Evolutionary conservation across 2,113 vertebrate species (phyloP), one percentile per base, ranked within the genome.

Genomic region (Actenoides hombroni): DNA sequence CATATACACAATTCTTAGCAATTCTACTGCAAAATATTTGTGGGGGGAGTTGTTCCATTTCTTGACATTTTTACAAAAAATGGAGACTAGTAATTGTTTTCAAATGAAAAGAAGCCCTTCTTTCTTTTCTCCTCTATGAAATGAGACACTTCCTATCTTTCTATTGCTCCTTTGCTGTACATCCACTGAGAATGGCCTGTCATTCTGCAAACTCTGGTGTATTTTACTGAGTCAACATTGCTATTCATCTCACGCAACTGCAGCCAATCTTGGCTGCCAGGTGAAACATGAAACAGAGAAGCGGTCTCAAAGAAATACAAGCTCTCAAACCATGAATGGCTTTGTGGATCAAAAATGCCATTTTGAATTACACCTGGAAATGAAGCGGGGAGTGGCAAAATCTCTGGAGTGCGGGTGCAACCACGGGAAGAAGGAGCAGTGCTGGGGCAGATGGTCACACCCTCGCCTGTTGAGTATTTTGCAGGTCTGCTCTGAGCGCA

Each of bases 361-460:
- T 93, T 95, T 93, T 93, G 97, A 91, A 83, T 95, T 93, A 82
- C 80, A 94, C 85, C 89, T 97, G 94, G 91, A 83, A 86, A 71
- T 33, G 93, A 79, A 92, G 60, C 14, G 42, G 93, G 28, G 86
- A 90, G 77, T 0, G 0, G 40, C 2, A 0, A 46, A 61, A 65
- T 42, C 65, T 91, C 92, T 0, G 5, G 91, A 79, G 86, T 4
- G 2, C 0, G 25, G 63, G 59, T 53, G 77, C 64, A 8, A 28
- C 74, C 5, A 0, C 0, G 4, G 54, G 81, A 57, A 78, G 84
- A 57, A 93, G 88, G 60, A 86, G 56, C 0, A 0, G 42, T 35
- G 79, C 64, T 1, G 6, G 76, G 65, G 63, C 86, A 16, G 35
- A 19, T 48, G 9, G 67, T 83, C 16, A 65, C 74, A 68, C 17